Evolutionary conservation across 1,140 invertebrate species (phyloP).

Genomic region (Aphelenchoides fujianensis): DNA sequence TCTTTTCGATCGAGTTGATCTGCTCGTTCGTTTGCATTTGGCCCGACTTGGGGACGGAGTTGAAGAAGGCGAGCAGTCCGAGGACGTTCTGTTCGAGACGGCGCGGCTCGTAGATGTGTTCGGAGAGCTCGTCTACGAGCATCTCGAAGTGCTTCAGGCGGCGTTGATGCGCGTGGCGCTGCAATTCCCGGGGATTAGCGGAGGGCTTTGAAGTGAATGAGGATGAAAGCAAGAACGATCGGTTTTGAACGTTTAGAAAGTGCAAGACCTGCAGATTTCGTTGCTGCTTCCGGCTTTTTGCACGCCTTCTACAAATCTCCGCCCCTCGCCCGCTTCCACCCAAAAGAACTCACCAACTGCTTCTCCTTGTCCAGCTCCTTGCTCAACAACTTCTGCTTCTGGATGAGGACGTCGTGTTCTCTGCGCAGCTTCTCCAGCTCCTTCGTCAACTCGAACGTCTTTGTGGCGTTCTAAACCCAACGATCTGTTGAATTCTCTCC

Average conservation of each 20-base stretch:
- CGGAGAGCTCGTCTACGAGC: conserved; percentile 23
- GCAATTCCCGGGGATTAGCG: no score
- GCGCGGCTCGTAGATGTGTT: conserved; percentile 18
- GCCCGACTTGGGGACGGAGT: conserved; percentile 17
- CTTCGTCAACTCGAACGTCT: not conserved
- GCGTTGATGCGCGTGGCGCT: conserved; percentile 23
- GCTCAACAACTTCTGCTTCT: conserved; percentile 7
- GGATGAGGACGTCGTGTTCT: conserved; percentile 10
- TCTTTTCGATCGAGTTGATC: not conserved
- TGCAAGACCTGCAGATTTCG: no score
- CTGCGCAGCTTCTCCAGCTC: not conserved
- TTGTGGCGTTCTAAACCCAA: not conserved
- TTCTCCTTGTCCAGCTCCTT: conserved; percentile 14
- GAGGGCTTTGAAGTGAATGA: not conserved
- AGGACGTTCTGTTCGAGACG: conserved; percentile 13
- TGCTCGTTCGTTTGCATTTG: conserved; percentile 21
- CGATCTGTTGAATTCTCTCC: not conserved
- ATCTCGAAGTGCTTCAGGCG: conserved; percentile 23
- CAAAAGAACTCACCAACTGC: conserved; percentile 6
- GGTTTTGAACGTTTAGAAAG: conserved; percentile 12
- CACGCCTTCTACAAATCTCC: no score
- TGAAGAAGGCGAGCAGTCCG: conserved; percentile 18
- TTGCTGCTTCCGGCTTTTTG: no score
- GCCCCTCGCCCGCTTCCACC: no score
- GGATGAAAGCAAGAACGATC: not conserved